Base-by-base conservation (phyloP, 1,140 invertebrate species). In the Cherax quadricarinatus region DNA sequence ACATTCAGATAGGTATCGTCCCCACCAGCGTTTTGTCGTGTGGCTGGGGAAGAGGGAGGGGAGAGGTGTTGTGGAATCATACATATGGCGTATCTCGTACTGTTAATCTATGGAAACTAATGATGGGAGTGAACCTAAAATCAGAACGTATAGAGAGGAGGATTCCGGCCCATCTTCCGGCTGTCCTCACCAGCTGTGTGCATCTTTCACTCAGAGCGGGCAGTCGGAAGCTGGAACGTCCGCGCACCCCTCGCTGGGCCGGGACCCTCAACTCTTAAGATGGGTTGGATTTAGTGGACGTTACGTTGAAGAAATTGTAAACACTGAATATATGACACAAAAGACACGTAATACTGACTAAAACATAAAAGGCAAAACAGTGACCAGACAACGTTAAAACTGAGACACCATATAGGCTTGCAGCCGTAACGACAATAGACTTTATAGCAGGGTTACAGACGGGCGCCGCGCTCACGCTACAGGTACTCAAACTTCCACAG, bases 261-360 rank as follows among this genome's bases (percentile, higher is more conserved):
- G 24, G 60, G 51, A 24, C 41, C 81, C 60, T 70, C 48, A 70
- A 53, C 30, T 53, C 62, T 24, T 57, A 70, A 57, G 79, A 51
- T 86, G 83, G 75, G 60, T 86, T 86, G 89, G 84, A 91, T 86
- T 81, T 73, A 82, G 84, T 91, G 89, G 83, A 91, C 89, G 84
- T 86, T 51, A 75, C 51, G 62, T 87, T 86, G 84, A 91, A 86
- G 85, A 81, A 79, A 91, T 66, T 91, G 84, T 86, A 85, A 79
- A 91, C 89, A 91, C 89, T 91, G 83, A 91, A 91, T 86, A 91
- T 91, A 86, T 91, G 89, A 91, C 89, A 91, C 84, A 62, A 91
- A 91, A 91, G 73, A 91, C 89, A 91, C 81, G 86, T 91, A 91
- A 91, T 91, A 91, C 89, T 91, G 89, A 91, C 89, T 91, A 91